These are phyloP conservation scores for Apodemia duryi DNA, from an alignment of 2,888 invertebrate genomes.

Conservation along the genomic window DNA sequence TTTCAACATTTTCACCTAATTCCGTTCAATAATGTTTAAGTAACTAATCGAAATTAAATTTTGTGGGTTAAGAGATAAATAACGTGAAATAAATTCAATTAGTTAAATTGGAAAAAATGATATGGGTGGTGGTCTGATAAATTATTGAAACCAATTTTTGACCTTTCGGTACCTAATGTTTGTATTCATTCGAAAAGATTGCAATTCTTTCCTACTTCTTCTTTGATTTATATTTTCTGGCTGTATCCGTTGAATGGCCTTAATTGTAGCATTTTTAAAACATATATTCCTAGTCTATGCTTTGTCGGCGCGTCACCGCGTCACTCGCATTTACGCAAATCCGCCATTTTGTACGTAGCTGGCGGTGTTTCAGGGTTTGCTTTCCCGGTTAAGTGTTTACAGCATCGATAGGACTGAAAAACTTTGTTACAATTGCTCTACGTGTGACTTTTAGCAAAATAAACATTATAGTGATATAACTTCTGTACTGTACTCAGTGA, in stretches of 20 bases:
- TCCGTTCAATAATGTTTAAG: no score
- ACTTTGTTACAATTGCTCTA: conserved; percentile 57
- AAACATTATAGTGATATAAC: conserved; percentile 57
- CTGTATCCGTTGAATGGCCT: neutral
- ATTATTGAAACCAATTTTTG: no score
- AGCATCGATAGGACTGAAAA: conserved; percentile 64
- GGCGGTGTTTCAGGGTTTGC: conserved; percentile 74
- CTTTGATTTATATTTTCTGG: neutral
- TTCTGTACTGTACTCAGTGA: conserved; percentile 61
- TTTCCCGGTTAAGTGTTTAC: conserved; percentile 69
- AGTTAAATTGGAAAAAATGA: no score
- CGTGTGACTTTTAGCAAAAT: conserved; percentile 51
- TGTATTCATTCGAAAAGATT: neutral
- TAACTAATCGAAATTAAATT: no score
- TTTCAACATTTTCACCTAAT: no score
- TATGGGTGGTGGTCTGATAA: no score
- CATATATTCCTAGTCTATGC: conserved; percentile 38
- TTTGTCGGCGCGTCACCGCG: conserved; percentile 72
- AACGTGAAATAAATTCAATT: no score
- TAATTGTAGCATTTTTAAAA: conserved; percentile 19
- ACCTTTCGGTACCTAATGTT: no score
- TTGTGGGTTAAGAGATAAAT: no score
- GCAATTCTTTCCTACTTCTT: neutral
- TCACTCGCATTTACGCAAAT: conserved; percentile 75
- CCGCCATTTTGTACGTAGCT: conserved; percentile 80